Evolutionary conservation across 2,113 vertebrate species (phyloP).

Genomic region (Eulacestoma nigropectus): DNA sequence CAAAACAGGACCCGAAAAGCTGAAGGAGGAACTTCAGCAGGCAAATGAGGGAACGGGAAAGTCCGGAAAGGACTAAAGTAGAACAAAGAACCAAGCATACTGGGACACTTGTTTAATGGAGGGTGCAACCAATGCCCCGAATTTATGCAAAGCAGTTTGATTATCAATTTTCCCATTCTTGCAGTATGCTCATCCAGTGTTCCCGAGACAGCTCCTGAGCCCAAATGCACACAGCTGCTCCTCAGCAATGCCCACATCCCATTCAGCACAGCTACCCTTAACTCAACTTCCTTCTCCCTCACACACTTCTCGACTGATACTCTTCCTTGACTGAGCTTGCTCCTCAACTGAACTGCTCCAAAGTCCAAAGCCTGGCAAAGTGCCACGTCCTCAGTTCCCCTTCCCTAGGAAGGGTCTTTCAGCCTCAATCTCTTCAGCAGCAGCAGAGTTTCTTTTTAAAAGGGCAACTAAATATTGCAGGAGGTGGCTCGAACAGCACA

Average conservation of each 20-base stretch:
- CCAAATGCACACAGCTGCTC: not conserved
- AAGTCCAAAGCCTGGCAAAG: not conserved
- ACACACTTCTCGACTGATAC: not conserved
- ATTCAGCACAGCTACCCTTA: not conserved
- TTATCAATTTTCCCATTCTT: not conserved
- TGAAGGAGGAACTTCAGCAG: not conserved
- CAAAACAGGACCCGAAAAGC: not conserved
- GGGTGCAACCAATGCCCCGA: not conserved
- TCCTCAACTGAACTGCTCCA: not conserved
- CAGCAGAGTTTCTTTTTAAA: not conserved
- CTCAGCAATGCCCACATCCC: not conserved
- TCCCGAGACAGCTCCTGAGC: not conserved
- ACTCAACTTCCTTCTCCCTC: not conserved
- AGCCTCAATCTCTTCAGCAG: not conserved
- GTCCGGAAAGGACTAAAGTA: not conserved
- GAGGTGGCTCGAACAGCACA: rapidly evolving
- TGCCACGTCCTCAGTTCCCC: not conserved
- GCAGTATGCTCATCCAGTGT: not conserved
- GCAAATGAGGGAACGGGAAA: not conserved
- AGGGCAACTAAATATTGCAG: not conserved
- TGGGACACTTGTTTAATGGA: not conserved
- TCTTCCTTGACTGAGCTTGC: not conserved
- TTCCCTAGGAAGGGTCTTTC: not conserved
- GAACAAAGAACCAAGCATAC: not conserved
- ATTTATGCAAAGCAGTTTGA: not conserved